Percentiles rank a stretch among this genome's conserved stretches.
phyloP scores from a whole-genome alignment of 2,888 invertebrate species.

The Nymphalis c-album region DNA sequence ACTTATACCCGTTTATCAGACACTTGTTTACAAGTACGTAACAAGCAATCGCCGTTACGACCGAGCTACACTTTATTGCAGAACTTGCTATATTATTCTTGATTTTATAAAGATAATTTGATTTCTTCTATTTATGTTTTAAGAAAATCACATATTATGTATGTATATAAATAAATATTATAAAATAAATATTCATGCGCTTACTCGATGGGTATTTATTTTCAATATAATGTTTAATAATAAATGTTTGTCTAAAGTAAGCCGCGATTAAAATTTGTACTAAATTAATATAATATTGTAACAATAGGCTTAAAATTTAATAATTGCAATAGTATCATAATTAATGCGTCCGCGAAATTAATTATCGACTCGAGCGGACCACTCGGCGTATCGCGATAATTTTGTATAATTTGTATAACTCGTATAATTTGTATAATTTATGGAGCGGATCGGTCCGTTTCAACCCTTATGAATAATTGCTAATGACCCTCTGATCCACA shows the following conservation, averaged over 20 bases:
- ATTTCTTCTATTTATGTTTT: not conserved
- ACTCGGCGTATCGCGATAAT: slow-evolving; percentile 34
- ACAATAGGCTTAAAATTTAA: slow-evolving; percentile 11
- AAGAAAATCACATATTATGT: not conserved
- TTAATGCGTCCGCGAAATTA: slow-evolving; percentile 30
- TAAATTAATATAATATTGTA: not conserved
- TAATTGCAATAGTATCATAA: slow-evolving; percentile 15
- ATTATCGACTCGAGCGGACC: slow-evolving; percentile 32
- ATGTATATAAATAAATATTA: not conserved
- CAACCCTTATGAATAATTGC: slow-evolving; percentile 39
- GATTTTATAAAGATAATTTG: slow-evolving; percentile 18
- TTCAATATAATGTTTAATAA: too few relatives aligned
- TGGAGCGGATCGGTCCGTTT: slow-evolving; percentile 35
- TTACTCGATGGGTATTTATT: not conserved
- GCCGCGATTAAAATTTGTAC: not conserved
- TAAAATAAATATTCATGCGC: too few relatives aligned
- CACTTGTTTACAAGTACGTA: slow-evolving; percentile 34
- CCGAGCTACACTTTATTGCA: slow-evolving; percentile 19
- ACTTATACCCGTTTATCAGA: slow-evolving; percentile 27
- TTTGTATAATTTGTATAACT: slow-evolving; percentile 33
- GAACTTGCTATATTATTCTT: slow-evolving; percentile 24
- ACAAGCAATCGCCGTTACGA: slow-evolving; percentile 24
- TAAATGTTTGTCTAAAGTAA: too few relatives aligned
- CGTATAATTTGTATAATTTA: slow-evolving; percentile 37
- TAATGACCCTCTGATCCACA: slow-evolving; percentile 32